Conservation (phyloP, 2,113 vertebrate genomes). For the Trichechus manatus region DNA sequence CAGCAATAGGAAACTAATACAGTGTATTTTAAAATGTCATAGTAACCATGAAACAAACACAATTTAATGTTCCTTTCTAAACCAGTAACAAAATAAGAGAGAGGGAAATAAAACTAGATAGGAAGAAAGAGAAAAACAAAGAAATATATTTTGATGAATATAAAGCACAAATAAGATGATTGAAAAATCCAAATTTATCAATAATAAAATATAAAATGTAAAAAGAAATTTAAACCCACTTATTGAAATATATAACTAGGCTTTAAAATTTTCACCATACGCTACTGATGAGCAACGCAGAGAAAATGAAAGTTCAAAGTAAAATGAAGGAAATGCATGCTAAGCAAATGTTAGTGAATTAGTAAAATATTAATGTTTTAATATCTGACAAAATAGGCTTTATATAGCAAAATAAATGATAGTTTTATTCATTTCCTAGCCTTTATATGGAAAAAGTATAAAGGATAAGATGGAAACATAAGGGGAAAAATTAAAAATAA, state of each 20-base stretch:
- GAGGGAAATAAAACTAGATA: neutral
- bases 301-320: neutral
- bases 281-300: neutral
- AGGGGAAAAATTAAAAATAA: neutral
- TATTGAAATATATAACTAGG: neutral
- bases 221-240: neutral
- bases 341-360: neutral
- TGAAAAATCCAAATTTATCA: slow-evolving; percentile 21
- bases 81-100: neutral
- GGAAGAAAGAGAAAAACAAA: neutral
- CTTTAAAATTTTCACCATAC: neutral
- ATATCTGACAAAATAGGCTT: neutral
- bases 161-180: neutral
- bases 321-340: neutral
- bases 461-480: neutral
- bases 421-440: no score
- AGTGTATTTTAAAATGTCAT: neutral
- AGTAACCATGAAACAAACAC: neutral
- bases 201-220: neutral
- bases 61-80: neutral
- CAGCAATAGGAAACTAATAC: neutral
- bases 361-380: neutral
- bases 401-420: neutral
- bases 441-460: neutral
- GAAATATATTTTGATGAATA: neutral